Evolutionary conservation across 2,888 invertebrate species (phyloP).

Genomic region (Camponotus fellah): DNA sequence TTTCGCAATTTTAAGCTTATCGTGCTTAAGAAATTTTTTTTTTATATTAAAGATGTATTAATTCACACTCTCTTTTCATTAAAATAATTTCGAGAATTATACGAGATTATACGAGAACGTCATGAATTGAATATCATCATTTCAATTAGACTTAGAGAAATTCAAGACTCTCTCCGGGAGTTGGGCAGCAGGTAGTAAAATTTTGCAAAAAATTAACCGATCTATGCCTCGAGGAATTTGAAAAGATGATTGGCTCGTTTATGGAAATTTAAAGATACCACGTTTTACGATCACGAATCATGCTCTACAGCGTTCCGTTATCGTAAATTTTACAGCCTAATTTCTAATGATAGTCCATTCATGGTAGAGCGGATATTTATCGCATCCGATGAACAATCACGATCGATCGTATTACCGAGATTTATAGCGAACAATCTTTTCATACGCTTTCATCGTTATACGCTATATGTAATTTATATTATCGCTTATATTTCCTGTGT

Average conservation of each 20-base stretch:
- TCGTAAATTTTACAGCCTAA: conserved; percentile 30
- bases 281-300: conserved; percentile 7
- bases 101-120: not conserved
- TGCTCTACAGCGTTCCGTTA: not conserved
- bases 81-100: not conserved
- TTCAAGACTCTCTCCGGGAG: conserved; percentile 56
- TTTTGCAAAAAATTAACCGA: conserved; percentile 38
- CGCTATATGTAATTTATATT: conserved; percentile 13
- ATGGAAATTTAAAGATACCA: conserved; percentile 30
- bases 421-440: not conserved
- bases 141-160: conserved; percentile 39
- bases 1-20: not conserved
- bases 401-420: conserved; percentile 11
- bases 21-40: not conserved
- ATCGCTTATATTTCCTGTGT: not conserved
- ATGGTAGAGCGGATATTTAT: conserved; percentile 3
- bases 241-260: conserved; percentile 25
- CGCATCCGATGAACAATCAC: conserved; percentile 20
- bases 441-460: not conserved
- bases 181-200: conserved; percentile 61
- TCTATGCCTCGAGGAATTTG: not conserved
- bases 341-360: conserved; percentile 23
- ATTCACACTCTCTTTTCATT: not conserved
- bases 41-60: not conserved
- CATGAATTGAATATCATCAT: not conserved